A percentile compares a stretch with the other conserved stretches of the same genome.
These are phyloP conservation scores for Carassius auratus DNA, from an alignment of 2,113 vertebrate species.

Conservation along the genomic window DNA sequence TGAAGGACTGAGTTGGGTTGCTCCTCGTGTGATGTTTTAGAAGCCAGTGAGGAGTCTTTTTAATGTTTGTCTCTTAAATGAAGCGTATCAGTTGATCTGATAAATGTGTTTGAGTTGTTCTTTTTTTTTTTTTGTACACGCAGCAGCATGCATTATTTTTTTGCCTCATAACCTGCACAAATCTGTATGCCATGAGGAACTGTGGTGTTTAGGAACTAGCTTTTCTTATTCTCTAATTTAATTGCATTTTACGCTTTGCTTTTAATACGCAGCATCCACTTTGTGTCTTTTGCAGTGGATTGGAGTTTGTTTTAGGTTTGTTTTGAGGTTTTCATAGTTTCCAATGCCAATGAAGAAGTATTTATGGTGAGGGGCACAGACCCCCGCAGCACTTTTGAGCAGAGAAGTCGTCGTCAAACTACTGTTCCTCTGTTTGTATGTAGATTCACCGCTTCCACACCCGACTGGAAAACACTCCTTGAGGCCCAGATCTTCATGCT, in stretches of 20 bases:
- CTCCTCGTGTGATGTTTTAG: not conserved
- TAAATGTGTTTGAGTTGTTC: conserved; percentile 46
- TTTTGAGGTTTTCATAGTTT: conserved; percentile 22
- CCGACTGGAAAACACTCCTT: conserved; percentile 21
- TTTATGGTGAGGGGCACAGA: conserved; percentile 55
- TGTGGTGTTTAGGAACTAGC: not conserved
- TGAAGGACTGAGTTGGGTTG: not conserved
- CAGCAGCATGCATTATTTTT: conserved; percentile 34
- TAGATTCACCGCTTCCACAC: conserved; percentile 15
- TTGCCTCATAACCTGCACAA: conserved; percentile 51
- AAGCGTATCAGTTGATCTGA: conserved; percentile 80
- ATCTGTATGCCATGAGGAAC: conserved; percentile 43
- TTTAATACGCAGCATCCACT: conserved; percentile 54
- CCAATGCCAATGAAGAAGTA: conserved; percentile 59
- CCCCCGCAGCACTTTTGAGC: conserved; percentile 46
- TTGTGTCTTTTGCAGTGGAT: conserved; percentile 55
- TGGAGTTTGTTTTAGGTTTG: conserved; percentile 33
- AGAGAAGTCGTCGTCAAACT: conserved; percentile 17
- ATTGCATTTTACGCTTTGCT: conserved; percentile 51
- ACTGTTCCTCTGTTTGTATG: conserved; percentile 16
- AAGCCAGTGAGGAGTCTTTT: conserved; percentile 40
- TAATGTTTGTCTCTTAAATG: conserved; percentile 65
- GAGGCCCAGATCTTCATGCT: conserved; percentile 38
- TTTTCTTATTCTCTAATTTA: conserved; percentile 27
- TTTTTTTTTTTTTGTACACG: conserved; percentile 36